A percentile compares a stretch with the other conserved stretches of the same genome.
phyloP scores from a whole-genome alignment of 2,888 invertebrate species.

The Glaucopsyche alexis region DNA sequence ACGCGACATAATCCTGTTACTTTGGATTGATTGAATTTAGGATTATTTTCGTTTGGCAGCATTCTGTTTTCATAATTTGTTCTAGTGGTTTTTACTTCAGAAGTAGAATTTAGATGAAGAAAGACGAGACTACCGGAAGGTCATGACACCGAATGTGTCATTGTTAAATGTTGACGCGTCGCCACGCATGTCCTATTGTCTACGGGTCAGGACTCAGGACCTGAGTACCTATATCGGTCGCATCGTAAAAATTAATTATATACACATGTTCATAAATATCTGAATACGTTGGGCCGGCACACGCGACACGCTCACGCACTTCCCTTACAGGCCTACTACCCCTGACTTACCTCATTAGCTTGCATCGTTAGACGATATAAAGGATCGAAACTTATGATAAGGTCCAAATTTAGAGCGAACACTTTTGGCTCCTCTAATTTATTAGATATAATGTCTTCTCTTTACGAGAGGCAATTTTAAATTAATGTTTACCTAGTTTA shows the following conservation, averaged over 20 bases:
- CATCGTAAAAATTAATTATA: conserved; percentile 78
- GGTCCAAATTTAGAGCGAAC: neutral
- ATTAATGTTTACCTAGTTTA: too few relatives aligned
- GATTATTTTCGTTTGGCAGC: too few relatives aligned
- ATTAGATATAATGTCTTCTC: too few relatives aligned
- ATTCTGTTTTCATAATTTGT: too few relatives aligned
- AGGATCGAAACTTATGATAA: neutral
- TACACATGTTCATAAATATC: conserved; percentile 79
- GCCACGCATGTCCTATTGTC: conserved; percentile 60
- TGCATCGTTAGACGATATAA: too few relatives aligned
- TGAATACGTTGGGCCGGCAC: conserved; percentile 65
- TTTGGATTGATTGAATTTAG: too few relatives aligned
- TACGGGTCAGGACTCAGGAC: conserved; percentile 63
- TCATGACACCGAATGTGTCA: neutral
- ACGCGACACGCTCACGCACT: conserved; percentile 54
- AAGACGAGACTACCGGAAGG: neutral
- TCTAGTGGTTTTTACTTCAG: too few relatives aligned
- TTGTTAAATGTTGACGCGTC: conserved; percentile 9
- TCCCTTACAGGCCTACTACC: neutral
- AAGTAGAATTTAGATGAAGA: too few relatives aligned
- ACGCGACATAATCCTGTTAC: too few relatives aligned
- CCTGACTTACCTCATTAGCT: conserved; percentile 1
- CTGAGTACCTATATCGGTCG: conserved; percentile 67
- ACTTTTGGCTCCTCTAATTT: too few relatives aligned
- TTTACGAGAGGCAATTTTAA: too few relatives aligned